phyloP scores from a whole-genome alignment of 2,888 invertebrate genomes.

The Tipula vernalis region DNA sequence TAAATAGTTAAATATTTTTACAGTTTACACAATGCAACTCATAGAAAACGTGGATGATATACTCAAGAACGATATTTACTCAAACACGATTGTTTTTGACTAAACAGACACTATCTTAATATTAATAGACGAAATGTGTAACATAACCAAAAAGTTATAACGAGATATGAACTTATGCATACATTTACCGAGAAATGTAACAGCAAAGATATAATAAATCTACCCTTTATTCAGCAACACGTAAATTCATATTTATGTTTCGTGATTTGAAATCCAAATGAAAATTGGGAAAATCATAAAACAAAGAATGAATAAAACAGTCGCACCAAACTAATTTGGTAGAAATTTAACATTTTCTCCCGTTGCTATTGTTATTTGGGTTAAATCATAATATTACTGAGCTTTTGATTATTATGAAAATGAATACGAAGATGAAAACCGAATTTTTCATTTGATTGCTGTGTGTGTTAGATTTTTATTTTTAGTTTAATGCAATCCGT shows the following conservation, averaged over 20 bases:
- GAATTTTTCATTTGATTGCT: not conserved
- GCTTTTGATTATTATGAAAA: not conserved
- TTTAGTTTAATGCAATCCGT: not conserved
- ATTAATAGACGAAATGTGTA: too few relatives aligned
- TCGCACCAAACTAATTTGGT: not conserved
- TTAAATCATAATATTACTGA: not conserved
- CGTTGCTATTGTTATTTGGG: not conserved
- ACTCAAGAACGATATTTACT: too few relatives aligned
- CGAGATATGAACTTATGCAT: not conserved
- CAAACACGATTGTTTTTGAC: too few relatives aligned
- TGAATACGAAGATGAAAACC: not conserved
- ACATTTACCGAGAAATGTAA: not conserved
- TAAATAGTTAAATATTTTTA: too few relatives aligned
- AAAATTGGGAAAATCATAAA: not conserved
- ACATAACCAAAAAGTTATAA: too few relatives aligned
- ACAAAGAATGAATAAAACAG: not conserved
- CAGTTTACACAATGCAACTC: too few relatives aligned
- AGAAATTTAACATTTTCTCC: not conserved
- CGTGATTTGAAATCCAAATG: not conserved
- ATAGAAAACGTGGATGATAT: too few relatives aligned
- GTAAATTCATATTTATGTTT: not conserved
- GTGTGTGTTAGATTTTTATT: not conserved
- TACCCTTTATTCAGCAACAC: not conserved
- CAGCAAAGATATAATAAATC: not conserved
- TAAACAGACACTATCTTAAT: too few relatives aligned